These are phyloP conservation scores for Hippopotamus amphibius DNA, from an alignment of 2,113 vertebrate genomes.

Conservation along the genomic window DNA sequence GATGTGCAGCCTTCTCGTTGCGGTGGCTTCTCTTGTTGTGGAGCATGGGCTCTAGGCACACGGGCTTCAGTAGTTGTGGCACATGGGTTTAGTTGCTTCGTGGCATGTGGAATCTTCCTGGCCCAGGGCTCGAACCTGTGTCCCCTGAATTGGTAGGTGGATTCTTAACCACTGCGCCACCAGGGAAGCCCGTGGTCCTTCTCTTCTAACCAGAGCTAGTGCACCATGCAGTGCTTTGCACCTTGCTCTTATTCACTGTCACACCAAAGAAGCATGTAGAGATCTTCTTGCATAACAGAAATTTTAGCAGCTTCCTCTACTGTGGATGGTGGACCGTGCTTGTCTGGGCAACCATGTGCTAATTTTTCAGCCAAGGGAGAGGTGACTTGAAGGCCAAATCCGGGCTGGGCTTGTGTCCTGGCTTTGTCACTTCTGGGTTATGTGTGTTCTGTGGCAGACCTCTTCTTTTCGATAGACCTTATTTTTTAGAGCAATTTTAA, in stretches of 20 bases:
- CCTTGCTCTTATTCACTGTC: not conserved
- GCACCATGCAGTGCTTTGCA: not conserved
- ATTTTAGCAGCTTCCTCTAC: not conserved
- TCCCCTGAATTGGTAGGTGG: not conserved
- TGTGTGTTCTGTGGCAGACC: not conserved
- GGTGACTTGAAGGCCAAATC: not conserved
- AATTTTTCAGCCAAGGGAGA: not conserved
- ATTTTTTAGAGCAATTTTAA: not conserved
- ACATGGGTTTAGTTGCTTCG: rapidly evolving
- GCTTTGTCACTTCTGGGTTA: not conserved
- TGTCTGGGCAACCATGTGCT: not conserved
- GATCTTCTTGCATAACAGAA: not conserved
- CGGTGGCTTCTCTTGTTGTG: not conserved
- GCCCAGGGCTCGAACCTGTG: not conserved
- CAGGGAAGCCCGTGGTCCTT: not conserved
- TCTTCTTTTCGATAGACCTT: not conserved
- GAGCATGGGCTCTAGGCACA: not conserved
- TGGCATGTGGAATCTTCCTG: not conserved
- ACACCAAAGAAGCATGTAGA: not conserved
- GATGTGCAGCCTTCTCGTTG: rapidly evolving
- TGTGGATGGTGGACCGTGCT: too few relatives aligned
- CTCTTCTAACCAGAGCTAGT: not conserved
- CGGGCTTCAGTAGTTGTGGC: not conserved
- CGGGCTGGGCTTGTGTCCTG: not conserved
- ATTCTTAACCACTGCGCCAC: not conserved